phyloP scores from a whole-genome alignment of 2,113 vertebrate species.

The Narcine bancroftii region DNA sequence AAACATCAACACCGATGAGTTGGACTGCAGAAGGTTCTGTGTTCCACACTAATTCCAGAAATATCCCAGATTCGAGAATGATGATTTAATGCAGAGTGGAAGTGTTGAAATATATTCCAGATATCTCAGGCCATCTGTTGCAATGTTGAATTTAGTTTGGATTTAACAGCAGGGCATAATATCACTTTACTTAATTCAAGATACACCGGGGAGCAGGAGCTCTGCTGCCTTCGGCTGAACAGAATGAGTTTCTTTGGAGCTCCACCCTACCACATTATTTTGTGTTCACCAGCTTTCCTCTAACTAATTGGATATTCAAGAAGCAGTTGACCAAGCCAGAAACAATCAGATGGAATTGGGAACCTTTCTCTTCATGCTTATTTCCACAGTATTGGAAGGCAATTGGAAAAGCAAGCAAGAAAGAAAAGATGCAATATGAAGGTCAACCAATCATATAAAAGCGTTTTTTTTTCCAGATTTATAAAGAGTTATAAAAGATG shows the following conservation, averaged over 20 bases:
- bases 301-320: background rate
- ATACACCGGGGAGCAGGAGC: background rate
- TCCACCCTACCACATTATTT: background rate
- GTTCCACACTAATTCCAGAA: background rate
- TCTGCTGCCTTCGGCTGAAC: background rate
- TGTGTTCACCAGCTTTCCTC: background rate
- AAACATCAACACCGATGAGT: background rate
- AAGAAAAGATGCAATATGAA: no score
- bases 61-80: background rate
- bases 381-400: no score
- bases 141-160: background rate
- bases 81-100: background rate
- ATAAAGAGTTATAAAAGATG: no score
- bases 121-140: background rate
- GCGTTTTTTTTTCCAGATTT: no score
- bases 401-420: no score
- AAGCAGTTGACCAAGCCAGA: background rate
- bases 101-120: background rate
- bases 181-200: background rate
- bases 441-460: no score
- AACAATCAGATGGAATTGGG: no score
- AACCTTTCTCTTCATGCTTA: no score
- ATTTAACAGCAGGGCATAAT: no score
- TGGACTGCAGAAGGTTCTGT: background rate
- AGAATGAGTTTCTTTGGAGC: background rate